phyloP scores from a whole-genome alignment of 2,797 vertebrate genomes.

The Craterocephalus amniculus region DNA sequence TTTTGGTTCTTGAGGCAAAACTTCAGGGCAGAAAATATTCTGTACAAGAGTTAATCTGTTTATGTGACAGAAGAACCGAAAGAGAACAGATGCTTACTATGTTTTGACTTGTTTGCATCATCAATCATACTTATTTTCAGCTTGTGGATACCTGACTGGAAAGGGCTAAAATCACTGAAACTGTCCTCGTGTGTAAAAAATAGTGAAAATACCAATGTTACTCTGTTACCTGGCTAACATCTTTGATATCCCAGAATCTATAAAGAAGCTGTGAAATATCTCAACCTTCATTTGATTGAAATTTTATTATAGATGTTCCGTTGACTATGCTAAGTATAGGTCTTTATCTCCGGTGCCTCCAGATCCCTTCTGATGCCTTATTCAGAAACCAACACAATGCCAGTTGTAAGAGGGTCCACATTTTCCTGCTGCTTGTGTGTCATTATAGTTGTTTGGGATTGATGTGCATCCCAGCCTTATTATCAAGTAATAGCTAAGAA shows the following conservation, averaged over 20 bases:
- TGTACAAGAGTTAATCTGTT: background rate
- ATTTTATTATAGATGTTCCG: background rate
- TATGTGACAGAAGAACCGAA: background rate
- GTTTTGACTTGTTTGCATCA: background rate
- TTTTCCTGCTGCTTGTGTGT: background rate
- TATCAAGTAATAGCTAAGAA: background rate
- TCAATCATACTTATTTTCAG: constrained; percentile 24
- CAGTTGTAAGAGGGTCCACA: background rate
- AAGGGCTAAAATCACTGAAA: too few relatives aligned
- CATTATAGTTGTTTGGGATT: background rate
- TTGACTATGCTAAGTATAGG: background rate
- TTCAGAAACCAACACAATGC: background rate
- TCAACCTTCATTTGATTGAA: background rate
- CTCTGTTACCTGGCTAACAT: background rate
- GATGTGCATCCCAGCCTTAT: background rate
- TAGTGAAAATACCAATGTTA: background rate
- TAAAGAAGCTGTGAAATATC: background rate
- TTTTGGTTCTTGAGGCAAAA: background rate
- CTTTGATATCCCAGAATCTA: background rate
- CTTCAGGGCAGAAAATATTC: background rate
- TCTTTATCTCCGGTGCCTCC: background rate
- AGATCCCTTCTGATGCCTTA: background rate
- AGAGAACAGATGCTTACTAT: background rate
- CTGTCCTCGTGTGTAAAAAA: too few relatives aligned
- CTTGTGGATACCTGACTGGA: too few relatives aligned